These are phyloP conservation scores for Antrozous pallidus DNA, from an alignment of 2,797 vertebrate species.

Conservation along the genomic window DNA sequence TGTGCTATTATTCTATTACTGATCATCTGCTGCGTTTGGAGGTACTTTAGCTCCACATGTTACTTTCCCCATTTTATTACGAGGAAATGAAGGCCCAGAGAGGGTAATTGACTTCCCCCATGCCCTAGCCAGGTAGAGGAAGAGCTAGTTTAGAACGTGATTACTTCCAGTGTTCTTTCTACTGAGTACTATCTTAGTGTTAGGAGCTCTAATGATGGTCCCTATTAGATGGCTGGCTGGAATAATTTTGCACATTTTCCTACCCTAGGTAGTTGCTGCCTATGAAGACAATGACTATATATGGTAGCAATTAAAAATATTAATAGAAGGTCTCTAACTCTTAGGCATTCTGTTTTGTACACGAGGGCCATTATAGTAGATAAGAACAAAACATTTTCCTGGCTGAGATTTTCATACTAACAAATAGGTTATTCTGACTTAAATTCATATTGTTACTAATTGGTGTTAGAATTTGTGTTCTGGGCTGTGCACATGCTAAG, in stretches of 20 bases:
- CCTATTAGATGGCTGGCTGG: background rate
- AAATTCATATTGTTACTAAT: conserved; percentile 52
- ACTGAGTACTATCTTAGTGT: background rate
- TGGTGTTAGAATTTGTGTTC: conserved; percentile 43
- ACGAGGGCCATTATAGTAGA: background rate
- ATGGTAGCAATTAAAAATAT: background rate
- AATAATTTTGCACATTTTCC: background rate
- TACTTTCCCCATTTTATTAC: background rate
- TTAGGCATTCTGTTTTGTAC: background rate
- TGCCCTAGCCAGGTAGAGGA: background rate
- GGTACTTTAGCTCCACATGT: background rate
- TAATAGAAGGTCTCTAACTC: background rate
- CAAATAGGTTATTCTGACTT: conserved; percentile 50
- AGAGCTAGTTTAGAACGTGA: background rate
- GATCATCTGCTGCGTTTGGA: background rate
- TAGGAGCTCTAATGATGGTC: background rate
- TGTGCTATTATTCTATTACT: background rate
- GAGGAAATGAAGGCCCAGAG: background rate
- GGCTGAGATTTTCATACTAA: background rate
- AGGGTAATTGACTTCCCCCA: background rate
- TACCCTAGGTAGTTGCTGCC: background rate
- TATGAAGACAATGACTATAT: background rate
- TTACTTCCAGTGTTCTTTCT: background rate
- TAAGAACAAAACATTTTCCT: conserved; percentile 40
- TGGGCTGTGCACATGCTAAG: conserved; percentile 31